Base-by-base conservation (phyloP, 2,797 vertebrate genomes). In the Anguilla pacifica region DNA sequence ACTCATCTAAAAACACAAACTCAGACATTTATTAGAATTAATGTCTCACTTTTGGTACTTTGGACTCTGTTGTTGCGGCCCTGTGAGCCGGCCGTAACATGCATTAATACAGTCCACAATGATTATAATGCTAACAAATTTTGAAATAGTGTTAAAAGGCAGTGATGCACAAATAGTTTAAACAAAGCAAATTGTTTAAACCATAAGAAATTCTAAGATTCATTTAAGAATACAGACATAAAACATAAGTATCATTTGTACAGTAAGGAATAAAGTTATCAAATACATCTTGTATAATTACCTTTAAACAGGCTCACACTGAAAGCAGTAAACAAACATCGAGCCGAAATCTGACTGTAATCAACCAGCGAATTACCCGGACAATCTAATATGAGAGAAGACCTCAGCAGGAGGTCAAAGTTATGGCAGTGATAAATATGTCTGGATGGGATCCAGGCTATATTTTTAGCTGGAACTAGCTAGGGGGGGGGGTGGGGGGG, bases 391-490 rank as follows among this genome's bases (percentile, higher is more conserved):
- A 89, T 64, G 88, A 59, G 88, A 87, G 91, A 90, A 87, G 88
- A 84, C 90, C 90, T 79, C 77, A 83, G 84, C 86, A 89, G 91
- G 91, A 91, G 91, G 88, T 90, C 92, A 91, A 85, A 61, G 84
- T 67, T 88, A 85, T 70, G 82, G 82, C 86, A 88, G 31, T 31
- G 88, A 91, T 90, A 89, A 89, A 93, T 89, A 90, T 86, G 74
- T 86, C 83, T 88, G 85, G 85, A 86, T 55, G 85, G 59, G 85
- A 91, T 90, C 77, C 86, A 89, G 85, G 72, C 28, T 90, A 90
- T 92, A 92, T 92, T 92, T 90, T 92, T 91, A 92, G 90, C 84
- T 84, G 82, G 89, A 88, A 89, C 86, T 90, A 89, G 84, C 70
- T 55, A 55, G 22, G 22, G 85, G 90, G 90, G 88, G 86, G 87